Conservation (phyloP, 2,113 vertebrate genomes). For the Pelecanus crispus region DNA sequence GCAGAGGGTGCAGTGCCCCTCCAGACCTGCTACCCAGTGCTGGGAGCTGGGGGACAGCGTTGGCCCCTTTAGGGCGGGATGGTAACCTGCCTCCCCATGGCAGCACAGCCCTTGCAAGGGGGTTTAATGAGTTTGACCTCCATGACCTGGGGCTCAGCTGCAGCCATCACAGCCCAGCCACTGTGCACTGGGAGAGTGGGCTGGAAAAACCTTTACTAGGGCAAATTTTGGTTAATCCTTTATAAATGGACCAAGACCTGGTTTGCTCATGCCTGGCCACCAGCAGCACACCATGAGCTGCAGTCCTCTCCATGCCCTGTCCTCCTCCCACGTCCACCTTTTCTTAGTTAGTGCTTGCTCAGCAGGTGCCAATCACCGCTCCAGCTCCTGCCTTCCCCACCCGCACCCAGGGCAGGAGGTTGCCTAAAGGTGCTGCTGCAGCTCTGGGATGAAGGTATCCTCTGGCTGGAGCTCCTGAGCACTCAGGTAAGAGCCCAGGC, state of each 20-base stretch:
- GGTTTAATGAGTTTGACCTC: background rate
- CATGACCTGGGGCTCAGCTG: fast-evolving
- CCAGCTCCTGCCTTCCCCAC: background rate
- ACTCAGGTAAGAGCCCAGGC: background rate
- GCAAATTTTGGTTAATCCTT: background rate
- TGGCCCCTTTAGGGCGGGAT: background rate
- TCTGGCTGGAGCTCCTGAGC: background rate
- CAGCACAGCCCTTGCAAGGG: background rate
- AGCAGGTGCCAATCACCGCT: background rate
- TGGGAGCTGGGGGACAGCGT: background rate
- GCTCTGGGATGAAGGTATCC: background rate
- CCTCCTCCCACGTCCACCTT: background rate
- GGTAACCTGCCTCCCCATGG: background rate
- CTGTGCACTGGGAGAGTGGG: fast-evolving
- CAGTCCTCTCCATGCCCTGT: background rate
- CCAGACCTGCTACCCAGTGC: background rate
- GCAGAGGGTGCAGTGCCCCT: background rate
- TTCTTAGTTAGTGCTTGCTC: background rate
- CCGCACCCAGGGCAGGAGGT: fast-evolving
- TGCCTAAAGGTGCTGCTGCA: background rate
- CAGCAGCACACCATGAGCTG: background rate
- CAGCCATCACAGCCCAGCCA: fast-evolving
- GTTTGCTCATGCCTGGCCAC: background rate
- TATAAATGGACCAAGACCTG: background rate
- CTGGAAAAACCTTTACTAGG: background rate